Base-by-base conservation (phyloP, 2,797 vertebrate genomes). In the Gila robusta region DNA sequence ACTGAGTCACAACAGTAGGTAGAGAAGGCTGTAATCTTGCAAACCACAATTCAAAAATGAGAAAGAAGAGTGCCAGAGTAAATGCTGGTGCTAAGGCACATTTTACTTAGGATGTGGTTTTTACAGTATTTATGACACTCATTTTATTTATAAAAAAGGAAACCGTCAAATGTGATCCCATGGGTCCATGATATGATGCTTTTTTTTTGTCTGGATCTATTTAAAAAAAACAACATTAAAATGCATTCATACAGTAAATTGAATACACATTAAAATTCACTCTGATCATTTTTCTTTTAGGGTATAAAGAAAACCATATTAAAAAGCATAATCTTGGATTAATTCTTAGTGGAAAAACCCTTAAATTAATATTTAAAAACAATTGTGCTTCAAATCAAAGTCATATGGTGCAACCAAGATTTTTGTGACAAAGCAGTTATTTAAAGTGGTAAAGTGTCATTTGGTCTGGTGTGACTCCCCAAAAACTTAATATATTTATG, bases 1-100 rank as follows among this genome's bases (percentile, higher is more conserved):
- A 79, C 19, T 71, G 49, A 79, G 67, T 79, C 84, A 85, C 77
- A 80, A 72, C 67, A 72, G 74, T 52, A 76, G 74, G 66, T 70
- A 69, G 35, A 32, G 66, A 79, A 70, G 73, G 35, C 83, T 72
- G 67, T 14, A 84, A 77, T 84, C 23, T 70, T 69, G 16, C 39
- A 69, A 69, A 69, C 62, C 74, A 84, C 83, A 78, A 56, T 54
- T 77, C 47, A 56, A n/a, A 83, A 76, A 64, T 52, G 64, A 54
- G 28, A 81, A 81, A 10, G 79, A 28, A 82, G 32, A 56, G 67
- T 56, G 44, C 69, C 70, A 47, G 67, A 44, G 52, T 82, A 73
- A 73, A 82, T 70, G 47, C 35, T 81, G 66, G n/a, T 82, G 70
- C 28, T 67, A 49, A 67, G 37, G 47, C 47, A 37, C 41, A 8